Base-by-base conservation (phyloP, 1,140 invertebrate genomes). In the Anoplophora glabripennis region DNA sequence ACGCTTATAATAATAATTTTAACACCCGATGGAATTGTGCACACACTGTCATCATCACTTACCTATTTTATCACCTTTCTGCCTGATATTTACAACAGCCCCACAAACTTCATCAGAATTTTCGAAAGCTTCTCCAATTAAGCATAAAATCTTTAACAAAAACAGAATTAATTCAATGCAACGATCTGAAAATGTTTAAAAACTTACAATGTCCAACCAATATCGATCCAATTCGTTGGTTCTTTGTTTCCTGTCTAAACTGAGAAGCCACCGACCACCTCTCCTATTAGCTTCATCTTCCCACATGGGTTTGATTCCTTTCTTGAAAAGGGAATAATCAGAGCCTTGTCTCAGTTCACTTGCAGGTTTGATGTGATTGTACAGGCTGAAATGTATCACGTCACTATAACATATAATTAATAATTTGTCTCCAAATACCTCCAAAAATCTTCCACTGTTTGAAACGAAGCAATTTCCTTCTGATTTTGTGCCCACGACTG, bases 401-500 rank as follows among this genome's bases (percentile, higher is more conserved):
- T 57, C 48, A 47, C 38, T n/a, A 40, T 40, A 40, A 40, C 7
- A 49, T n/a, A 49, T 35, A 34, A 34, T 12, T 35, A n/a, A 12
- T 47, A 12, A 49, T 34, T 7, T 49, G 47, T 34, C 21, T 8
- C 42, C 10, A 49, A 40, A 21, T 82, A 95, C 91, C 92, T 94
- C 97, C 97, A 99, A 75, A 99, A 99, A 79, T 99, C 97, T 84
- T 99, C 97, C 33, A 98, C 95, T 28, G 94, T 97, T 74, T 94
- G 88, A 78, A 99, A 98, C 57, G 87, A 89, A 36, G 91, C 92
- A 34, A 99, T 89, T 79, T 96, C 87, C 70, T 93, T 89, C 64
- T 96, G 86, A 79, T 95, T 96, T 65, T 96, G 91, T 75, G 94
- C 92, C 97, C 96, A 99, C 44, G 67, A 45, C 48, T 65, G 63